phyloP scores from a whole-genome alignment of 2,797 vertebrate species.

The Hybognathus amarus region DNA sequence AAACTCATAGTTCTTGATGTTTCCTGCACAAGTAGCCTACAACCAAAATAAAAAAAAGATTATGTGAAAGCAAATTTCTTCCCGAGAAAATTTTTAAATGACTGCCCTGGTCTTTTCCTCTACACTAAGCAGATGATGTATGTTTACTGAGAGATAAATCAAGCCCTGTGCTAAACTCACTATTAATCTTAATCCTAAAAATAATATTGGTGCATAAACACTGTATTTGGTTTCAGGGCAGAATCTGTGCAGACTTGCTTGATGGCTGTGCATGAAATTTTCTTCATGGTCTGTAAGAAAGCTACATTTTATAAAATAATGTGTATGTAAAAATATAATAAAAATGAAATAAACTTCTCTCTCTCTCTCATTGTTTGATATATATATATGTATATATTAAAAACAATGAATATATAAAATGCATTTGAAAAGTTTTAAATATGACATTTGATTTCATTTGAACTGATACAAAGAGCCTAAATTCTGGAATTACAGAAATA shows the following conservation, averaged over 20 bases:
- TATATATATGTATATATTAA: not conserved
- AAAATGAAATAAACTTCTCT: not conserved
- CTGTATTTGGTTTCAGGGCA: conserved; percentile 7
- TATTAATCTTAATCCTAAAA: conserved; percentile 20
- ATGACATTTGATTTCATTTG: not conserved
- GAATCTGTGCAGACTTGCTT: conserved; percentile 9
- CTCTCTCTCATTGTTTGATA: no score
- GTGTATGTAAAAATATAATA: not conserved
- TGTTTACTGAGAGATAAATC: conserved; percentile 17
- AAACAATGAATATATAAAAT: not conserved
- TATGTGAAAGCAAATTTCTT: not conserved
- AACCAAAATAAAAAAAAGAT: not conserved
- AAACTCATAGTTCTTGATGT: conserved; percentile 65
- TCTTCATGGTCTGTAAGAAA: not conserved
- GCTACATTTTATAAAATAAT: not conserved
- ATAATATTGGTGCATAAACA: conserved; percentile 14
- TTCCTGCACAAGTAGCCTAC: conserved; percentile 52
- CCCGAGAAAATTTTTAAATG: not conserved
- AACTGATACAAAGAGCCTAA: not conserved
- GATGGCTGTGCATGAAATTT: not conserved
- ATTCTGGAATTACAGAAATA: not conserved
- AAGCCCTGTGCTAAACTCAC: conserved; percentile 16
- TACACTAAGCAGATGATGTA: conserved; percentile 17
- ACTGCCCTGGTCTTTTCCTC: not conserved
- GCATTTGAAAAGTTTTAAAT: not conserved